Percentiles rank a stretch among this genome's conserved stretches.
Evolutionary conservation across 2,888 invertebrate species (phyloP).

Genomic region (Parnassius mnemosyne): DNA sequence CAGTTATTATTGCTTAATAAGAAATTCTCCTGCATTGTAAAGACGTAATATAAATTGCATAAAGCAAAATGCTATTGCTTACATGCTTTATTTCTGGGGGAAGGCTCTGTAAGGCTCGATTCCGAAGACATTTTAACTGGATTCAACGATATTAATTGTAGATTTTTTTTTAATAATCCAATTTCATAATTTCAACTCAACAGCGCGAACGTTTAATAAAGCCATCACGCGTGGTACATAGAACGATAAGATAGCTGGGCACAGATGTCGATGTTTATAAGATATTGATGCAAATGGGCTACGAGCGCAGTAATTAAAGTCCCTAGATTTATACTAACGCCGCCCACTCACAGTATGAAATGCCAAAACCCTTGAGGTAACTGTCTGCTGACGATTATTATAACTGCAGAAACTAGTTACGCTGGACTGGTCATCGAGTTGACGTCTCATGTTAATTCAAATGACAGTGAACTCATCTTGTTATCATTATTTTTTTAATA

Average conservation of each 20-base stretch:
- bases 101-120: too few relatives aligned
- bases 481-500: too few relatives aligned
- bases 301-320: constrained; percentile 20
- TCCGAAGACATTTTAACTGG: too few relatives aligned
- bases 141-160: too few relatives aligned
- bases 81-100: too few relatives aligned
- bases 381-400: neutral
- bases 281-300: constrained; percentile 18
- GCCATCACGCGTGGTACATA: constrained; percentile 3
- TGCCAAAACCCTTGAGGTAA: constrained; percentile 7
- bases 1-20: too few relatives aligned
- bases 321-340: constrained; percentile 13
- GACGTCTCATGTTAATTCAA: constrained; percentile 5
- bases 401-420: constrained; percentile 5
- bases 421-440: neutral
- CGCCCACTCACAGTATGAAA: constrained; percentile 6
- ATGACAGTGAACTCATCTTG: neutral
- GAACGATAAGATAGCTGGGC: constrained; percentile 12
- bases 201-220: constrained; percentile 7
- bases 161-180: too few relatives aligned
- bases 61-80: too few relatives aligned
- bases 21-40: too few relatives aligned
- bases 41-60: too few relatives aligned
- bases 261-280: constrained; percentile 8
- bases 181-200: too few relatives aligned